These are phyloP conservation scores for Troides aeacus DNA, from an alignment of 2,888 invertebrate species.

Conservation along the genomic window DNA sequence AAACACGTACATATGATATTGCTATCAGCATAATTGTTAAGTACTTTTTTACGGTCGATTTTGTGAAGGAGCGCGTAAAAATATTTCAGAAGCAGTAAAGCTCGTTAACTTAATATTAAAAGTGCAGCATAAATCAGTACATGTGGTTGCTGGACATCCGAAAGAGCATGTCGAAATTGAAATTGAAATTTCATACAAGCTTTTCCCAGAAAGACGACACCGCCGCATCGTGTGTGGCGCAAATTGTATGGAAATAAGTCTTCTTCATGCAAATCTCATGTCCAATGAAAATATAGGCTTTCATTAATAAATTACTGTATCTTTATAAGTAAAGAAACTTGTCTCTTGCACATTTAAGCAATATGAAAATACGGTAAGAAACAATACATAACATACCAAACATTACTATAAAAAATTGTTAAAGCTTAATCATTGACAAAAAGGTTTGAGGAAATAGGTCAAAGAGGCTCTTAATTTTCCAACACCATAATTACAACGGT, in stretches of 20 bases:
- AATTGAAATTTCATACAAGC: constrained; percentile 40
- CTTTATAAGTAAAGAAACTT: not conserved
- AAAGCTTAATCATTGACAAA: not conserved
- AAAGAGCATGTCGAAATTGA: constrained; percentile 33
- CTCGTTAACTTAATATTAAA: constrained; percentile 36
- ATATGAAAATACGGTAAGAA: no score
- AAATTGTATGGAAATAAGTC: constrained; percentile 72
- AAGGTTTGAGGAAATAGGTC: constrained; percentile 20
- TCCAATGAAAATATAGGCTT: constrained; percentile 19
- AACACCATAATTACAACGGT: constrained; percentile 47
- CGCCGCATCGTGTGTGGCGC: constrained; percentile 65
- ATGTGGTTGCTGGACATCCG: constrained; percentile 33
- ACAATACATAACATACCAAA: no score
- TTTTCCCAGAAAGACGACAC: constrained; percentile 45
- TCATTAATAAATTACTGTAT: constrained; percentile 29
- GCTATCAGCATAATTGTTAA: not conserved
- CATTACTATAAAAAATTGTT: not conserved
- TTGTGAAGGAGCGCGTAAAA: not conserved
- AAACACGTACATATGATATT: not conserved
- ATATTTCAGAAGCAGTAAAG: constrained; percentile 20
- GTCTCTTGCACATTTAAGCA: not conserved
- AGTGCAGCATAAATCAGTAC: constrained; percentile 30
- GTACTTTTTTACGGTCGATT: not conserved
- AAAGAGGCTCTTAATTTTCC: constrained; percentile 56
- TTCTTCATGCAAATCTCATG: constrained; percentile 50